Evolutionary conservation across 2,888 invertebrate species (phyloP).

Genomic region (Drosophila trichaetosa): DNA sequence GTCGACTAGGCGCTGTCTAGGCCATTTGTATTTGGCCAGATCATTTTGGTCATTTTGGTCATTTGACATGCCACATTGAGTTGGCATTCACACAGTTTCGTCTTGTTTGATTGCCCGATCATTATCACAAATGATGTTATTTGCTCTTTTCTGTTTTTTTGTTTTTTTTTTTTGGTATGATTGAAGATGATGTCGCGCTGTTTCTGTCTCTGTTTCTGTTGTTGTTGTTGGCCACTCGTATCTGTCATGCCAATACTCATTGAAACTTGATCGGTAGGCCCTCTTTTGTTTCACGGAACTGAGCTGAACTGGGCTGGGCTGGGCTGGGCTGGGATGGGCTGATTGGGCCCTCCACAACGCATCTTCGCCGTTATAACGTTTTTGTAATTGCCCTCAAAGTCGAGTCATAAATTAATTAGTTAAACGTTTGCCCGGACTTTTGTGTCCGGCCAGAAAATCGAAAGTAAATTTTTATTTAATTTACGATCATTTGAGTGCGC

Average conservation of each 20-base stretch:
- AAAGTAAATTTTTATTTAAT: constrained; percentile 71
- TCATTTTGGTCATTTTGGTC: constrained; percentile 29
- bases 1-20: constrained; percentile 59
- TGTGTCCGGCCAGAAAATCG: constrained; percentile 50
- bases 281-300: constrained; percentile 9
- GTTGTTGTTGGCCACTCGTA: not conserved
- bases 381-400: constrained; percentile 58
- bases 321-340: not conserved
- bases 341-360: not conserved
- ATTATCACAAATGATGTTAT: constrained; percentile 69
- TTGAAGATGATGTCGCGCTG: constrained; percentile 33
- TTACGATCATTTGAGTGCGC: constrained; percentile 55
- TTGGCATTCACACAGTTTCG: constrained; percentile 68
- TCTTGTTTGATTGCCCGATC: constrained; percentile 70
- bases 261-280: constrained; percentile 5
- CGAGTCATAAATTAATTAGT: constrained; percentile 70
- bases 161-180: constrained; percentile 31
- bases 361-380: not conserved
- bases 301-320: not conserved
- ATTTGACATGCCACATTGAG: constrained; percentile 70
- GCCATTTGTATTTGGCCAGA: constrained; percentile 43
- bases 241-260: constrained; percentile 24
- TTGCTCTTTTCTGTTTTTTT: constrained; percentile 24
- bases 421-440: constrained; percentile 29
- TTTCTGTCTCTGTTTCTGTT: not conserved